Percentiles rank a stretch among this genome's conserved stretches.
phyloP scores from a whole-genome alignment of 2,113 vertebrate species.

The Hydropotes inermis region DNA sequence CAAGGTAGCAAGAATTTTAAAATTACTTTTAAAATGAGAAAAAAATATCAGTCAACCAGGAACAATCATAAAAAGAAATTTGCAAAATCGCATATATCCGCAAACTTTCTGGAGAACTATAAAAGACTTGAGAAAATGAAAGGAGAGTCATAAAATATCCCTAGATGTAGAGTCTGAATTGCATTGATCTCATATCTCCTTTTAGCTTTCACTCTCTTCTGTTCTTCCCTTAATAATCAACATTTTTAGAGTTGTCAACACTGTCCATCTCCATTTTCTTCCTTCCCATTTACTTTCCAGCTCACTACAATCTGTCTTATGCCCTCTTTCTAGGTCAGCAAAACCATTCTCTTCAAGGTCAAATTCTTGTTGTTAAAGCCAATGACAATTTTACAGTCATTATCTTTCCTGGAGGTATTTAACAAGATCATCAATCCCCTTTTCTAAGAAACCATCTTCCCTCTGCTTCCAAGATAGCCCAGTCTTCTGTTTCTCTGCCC shows the following conservation, averaged over 20 bases:
- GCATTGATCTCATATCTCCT: background rate
- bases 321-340: background rate
- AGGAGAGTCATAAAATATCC: background rate
- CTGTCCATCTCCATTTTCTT: background rate
- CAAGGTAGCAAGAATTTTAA: background rate
- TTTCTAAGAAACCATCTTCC: background rate
- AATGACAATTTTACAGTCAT: background rate
- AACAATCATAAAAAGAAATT: background rate
- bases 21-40: background rate
- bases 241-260: background rate
- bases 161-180: background rate
- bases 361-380: background rate
- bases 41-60: background rate
- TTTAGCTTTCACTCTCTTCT: background rate
- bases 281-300: background rate
- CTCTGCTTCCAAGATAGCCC: background rate
- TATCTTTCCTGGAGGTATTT: background rate
- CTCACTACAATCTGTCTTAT: background rate
- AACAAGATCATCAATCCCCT: background rate
- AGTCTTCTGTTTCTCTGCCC: background rate
- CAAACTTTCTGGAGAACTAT: background rate
- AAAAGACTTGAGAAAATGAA: background rate
- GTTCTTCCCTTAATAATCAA: background rate
- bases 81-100: background rate
- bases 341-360: background rate